Conservation (phyloP, 2,113 vertebrate species). For the Tachysurus vachellii region DNA sequence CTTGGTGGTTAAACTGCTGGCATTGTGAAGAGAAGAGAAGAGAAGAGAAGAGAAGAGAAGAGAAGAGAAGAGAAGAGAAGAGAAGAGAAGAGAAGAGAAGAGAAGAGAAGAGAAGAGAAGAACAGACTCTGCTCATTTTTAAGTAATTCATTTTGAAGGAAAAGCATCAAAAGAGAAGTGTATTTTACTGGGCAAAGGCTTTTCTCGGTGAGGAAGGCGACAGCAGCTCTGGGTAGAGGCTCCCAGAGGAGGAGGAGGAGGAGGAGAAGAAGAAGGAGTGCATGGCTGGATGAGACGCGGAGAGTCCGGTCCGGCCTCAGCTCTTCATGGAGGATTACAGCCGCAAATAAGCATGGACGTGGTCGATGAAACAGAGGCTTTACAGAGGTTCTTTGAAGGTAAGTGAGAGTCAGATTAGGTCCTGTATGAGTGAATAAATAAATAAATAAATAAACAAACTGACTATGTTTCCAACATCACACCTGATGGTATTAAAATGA, state of each 20-base stretch:
- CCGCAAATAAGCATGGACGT: slow-evolving; percentile 89
- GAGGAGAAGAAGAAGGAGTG: slow-evolving; percentile 12
- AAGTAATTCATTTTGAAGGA: neutral
- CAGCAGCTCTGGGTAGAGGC: neutral
- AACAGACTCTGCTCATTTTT: neutral
- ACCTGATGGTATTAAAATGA: neutral
- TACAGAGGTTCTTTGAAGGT: slow-evolving; percentile 99
- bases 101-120: neutral
- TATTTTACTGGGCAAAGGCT: neutral
- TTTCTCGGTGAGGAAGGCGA: neutral
- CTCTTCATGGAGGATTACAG: slow-evolving; percentile 79
- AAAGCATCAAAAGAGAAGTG: neutral
- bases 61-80: too few relatives aligned
- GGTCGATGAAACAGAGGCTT: slow-evolving; percentile 97
- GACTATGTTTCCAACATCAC: neutral
- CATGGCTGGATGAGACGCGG: slow-evolving; percentile 65
- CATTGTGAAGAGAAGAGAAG: too few relatives aligned
- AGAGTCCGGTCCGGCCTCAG: slow-evolving; percentile 64
- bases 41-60: too few relatives aligned
- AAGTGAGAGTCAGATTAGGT: slow-evolving; percentile 54
- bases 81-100: too few relatives aligned
- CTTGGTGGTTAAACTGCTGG: neutral
- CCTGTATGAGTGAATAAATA: neutral
- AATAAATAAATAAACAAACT: neutral
- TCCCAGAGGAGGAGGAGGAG: neutral